Evolutionary conservation across 2,797 vertebrate genomes (phyloP), one percentile per base, ranked within the genome.

Genomic region (Aldrovandia affinis): DNA sequence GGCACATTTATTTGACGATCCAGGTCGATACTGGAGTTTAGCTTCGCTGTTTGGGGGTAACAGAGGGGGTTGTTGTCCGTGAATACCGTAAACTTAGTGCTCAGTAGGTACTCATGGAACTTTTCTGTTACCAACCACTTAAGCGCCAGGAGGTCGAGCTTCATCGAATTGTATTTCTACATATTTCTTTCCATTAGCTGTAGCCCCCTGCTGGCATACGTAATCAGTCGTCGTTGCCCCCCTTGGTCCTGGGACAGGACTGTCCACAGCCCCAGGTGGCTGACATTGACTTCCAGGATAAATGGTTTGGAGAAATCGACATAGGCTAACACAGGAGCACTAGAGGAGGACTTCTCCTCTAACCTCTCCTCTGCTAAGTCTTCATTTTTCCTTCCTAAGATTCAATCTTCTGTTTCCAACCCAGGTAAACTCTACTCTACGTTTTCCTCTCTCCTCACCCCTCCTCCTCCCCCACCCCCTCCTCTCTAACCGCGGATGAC

Each of bases 81-180:
- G 3, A 9, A 81, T 0, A 84, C 70, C 0, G 54, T 7, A 10
- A n/a, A 81, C 10, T 73, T 70, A 10, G 39, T 20, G 0, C 65
- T 50, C 52, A 80, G 14, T 12, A 81, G 18, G 42, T 75, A 86
- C 0, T 83, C 39, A 20, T 39, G 3, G 18, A 80, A 83, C 22
- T 83, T 81, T 25, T 85, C 75, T 4, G 59, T 78, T 22, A 80
- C 39, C 14, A 47, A 73, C 81, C 73, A 85, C n/a, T 83, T 85
- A 2, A 85, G 55, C 0, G 33, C 81, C 2, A 83, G 25, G 14
- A 85, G 54, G 20, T 80, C 81, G 0, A 85, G 6, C 42, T 85
- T 80, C 44, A 85, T 68, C 9, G 81, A 83, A 15, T 81, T 83
- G 7, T 83, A 85, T 10, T 70, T 84, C 10, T 2, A 2, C 30